phyloP scores from a whole-genome alignment of 2,888 invertebrate species.

The Hyposoter didymator region DNA sequence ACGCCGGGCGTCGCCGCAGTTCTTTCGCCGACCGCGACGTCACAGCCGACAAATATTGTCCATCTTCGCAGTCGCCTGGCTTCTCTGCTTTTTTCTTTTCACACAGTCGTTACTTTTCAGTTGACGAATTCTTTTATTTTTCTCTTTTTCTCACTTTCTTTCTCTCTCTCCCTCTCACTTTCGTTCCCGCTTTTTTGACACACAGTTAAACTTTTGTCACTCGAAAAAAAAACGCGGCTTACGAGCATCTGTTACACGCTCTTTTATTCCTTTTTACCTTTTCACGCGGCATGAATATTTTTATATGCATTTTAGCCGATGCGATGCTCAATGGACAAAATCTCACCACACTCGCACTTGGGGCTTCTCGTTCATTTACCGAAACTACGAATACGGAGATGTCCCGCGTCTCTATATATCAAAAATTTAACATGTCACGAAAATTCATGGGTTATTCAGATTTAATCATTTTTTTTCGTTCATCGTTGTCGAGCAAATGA shows the following conservation, averaged over 20 bases:
- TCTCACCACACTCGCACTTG: conserved; percentile 68
- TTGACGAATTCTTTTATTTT: conserved; percentile 46
- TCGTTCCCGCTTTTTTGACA: conserved; percentile 44
- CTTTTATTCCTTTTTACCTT: conserved; percentile 12
- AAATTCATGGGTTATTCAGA: neutral
- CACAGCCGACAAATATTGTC: conserved; percentile 82
- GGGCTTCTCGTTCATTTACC: conserved; percentile 54
- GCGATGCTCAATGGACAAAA: conserved; percentile 73
- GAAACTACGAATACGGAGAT: neutral
- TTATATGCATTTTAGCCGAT: conserved; percentile 27
- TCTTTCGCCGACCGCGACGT: conserved; percentile 84
- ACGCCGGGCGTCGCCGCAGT: conserved; percentile 83
- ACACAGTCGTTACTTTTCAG: conserved; percentile 66
- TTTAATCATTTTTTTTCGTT: neutral
- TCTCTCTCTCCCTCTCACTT: conserved; percentile 23
- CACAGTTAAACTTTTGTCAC: conserved; percentile 57
- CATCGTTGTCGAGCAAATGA: conserved; percentile 49
- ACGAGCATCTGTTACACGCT: conserved; percentile 32
- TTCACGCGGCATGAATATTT: conserved; percentile 12
- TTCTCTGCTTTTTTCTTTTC: conserved; percentile 52
- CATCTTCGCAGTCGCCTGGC: conserved; percentile 75
- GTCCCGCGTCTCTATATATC: neutral
- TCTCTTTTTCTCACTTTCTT: conserved; percentile 23
- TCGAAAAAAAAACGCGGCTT: conserved; percentile 48
- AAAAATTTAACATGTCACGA: neutral